Percentiles rank a stretch among this genome's conserved stretches.
Evolutionary conservation across 2,888 invertebrate species (phyloP).

Genomic region (Ctenicera cuprea): DNA sequence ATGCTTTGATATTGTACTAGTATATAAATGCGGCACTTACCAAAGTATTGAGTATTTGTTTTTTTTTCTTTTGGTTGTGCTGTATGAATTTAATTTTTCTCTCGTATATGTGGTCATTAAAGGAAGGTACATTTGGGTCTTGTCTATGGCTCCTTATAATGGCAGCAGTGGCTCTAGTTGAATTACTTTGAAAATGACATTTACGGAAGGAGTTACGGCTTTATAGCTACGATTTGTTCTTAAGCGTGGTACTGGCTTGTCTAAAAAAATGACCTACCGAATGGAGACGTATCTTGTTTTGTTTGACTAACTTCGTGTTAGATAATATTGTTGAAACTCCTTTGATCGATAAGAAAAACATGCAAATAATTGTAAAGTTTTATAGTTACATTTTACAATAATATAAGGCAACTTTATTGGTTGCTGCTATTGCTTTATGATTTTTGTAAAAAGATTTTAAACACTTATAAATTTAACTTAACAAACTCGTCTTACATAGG

Average conservation of each 20-base stretch:
- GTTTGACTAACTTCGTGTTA: constrained; percentile 33
- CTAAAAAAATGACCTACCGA: neutral
- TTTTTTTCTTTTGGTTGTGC: constrained; percentile 45
- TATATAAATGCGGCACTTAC: constrained; percentile 49
- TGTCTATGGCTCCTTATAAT: neutral
- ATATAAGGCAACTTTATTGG: constrained; percentile 43
- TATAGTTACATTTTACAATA: constrained; percentile 48
- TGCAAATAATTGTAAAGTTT: constrained; percentile 44
- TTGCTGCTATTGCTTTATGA: constrained; percentile 44
- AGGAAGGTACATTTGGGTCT: neutral
- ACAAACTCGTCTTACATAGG: constrained; percentile 45
- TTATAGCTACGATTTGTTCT: neutral
- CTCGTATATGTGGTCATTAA: constrained; percentile 2
- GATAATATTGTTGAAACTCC: constrained; percentile 33
- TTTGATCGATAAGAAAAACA: constrained; percentile 33
- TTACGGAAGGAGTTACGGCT: neutral
- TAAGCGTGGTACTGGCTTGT: neutral
- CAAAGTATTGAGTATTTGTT: constrained; percentile 41
- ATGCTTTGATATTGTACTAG: constrained; percentile 45
- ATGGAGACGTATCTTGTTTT: constrained; percentile 26
- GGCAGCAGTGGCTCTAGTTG: neutral
- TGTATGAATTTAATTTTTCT: constrained; percentile 30
- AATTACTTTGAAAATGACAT: neutral
- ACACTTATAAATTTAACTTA: constrained; percentile 45
- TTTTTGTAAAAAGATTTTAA: constrained; percentile 57